A percentile compares a stretch with the other conserved stretches of the same genome.
These are phyloP conservation scores for Conops quadrifasciatus DNA, from an alignment of 2,888 invertebrate genomes.

Conservation along the genomic window DNA sequence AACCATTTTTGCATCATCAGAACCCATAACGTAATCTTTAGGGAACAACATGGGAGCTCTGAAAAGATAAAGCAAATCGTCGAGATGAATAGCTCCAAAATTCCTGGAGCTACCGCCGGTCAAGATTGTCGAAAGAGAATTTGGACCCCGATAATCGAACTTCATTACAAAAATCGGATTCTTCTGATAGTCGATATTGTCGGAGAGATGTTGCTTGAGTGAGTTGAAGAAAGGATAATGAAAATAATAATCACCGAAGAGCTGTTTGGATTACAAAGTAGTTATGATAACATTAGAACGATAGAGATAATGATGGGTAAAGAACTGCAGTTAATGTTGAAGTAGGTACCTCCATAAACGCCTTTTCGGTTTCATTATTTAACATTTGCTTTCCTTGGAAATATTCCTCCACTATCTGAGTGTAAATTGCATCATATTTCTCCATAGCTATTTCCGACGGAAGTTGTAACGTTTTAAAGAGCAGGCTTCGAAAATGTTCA, in stretches of 20 bases:
- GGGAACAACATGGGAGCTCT: constrained; percentile 59
- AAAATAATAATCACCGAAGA: constrained; percentile 66
- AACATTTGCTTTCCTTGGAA: constrained; percentile 46
- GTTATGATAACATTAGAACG: neutral
- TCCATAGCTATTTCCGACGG: constrained; percentile 31
- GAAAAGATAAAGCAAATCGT: constrained; percentile 67
- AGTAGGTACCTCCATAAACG: constrained; percentile 47
- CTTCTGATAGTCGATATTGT: constrained; percentile 36
- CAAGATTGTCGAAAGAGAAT: constrained; percentile 58
- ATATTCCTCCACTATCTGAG: constrained; percentile 43
- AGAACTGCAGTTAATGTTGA: neutral
- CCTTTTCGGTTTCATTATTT: constrained; percentile 46
- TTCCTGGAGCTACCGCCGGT: constrained; percentile 38
- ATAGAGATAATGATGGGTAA: too few species aligned
- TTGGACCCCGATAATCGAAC: constrained; percentile 64
- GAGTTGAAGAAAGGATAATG: constrained; percentile 62
- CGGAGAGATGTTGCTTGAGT: constrained; percentile 41
- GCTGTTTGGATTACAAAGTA: constrained; percentile 47
- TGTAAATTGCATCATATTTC: neutral
- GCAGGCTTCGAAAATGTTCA: constrained; percentile 47
- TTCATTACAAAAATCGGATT: constrained; percentile 64
- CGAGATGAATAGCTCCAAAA: constrained; percentile 64
- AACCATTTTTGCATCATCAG: constrained; percentile 59
- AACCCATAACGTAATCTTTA: constrained; percentile 52
- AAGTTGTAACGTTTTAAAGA: constrained; percentile 46